phyloP scores from a whole-genome alignment of 2,888 invertebrate species.

The Herminia tarsipennalis region DNA sequence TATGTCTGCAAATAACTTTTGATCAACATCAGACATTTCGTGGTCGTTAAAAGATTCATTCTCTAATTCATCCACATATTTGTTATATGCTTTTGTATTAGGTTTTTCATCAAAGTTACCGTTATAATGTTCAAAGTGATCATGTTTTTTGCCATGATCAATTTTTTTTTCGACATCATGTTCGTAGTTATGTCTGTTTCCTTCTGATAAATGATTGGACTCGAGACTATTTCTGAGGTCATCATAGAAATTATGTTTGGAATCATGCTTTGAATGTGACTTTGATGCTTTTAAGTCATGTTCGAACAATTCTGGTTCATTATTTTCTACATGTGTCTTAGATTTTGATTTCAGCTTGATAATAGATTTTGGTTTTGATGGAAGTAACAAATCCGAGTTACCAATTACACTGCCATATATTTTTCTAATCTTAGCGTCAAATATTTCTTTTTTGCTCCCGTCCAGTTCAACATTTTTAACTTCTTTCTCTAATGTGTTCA shows the following conservation, averaged over 20 bases:
- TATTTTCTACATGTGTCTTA: too few relatives aligned
- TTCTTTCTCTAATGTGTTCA: slow-evolving; percentile 66
- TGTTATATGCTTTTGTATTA: slow-evolving; percentile 1
- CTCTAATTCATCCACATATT: not conserved
- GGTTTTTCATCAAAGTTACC: slow-evolving; percentile 9
- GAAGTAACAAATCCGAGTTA: slow-evolving; percentile 20
- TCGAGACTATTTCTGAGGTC: slow-evolving; percentile 5
- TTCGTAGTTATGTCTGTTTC: slow-evolving; percentile 7
- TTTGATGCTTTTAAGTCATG: slow-evolving; percentile 25
- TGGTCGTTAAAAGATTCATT: slow-evolving; percentile 5
- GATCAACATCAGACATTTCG: slow-evolving; percentile 16
- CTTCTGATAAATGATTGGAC: not conserved
- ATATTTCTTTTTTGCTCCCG: slow-evolving; percentile 57
- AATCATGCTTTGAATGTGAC: slow-evolving; percentile 4
- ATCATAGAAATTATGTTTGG: slow-evolving; percentile 4
- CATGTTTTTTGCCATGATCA: slow-evolving; percentile 4
- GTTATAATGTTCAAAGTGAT: slow-evolving; percentile 8
- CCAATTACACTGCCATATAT: slow-evolving; percentile 61
- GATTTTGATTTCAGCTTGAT: not conserved
- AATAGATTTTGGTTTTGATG: slow-evolving; percentile 9
- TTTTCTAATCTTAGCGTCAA: slow-evolving; percentile 67
- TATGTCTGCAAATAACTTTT: slow-evolving; percentile 16
- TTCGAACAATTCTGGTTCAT: slow-evolving; percentile 19
- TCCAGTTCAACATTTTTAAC: slow-evolving; percentile 59
- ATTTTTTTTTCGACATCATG: slow-evolving; percentile 3